Percentiles rank a stretch among this genome's conserved stretches.
Evolutionary conservation across 2,888 invertebrate genomes (phyloP).

Genomic region (Glyphotaelius pellucidus): DNA sequence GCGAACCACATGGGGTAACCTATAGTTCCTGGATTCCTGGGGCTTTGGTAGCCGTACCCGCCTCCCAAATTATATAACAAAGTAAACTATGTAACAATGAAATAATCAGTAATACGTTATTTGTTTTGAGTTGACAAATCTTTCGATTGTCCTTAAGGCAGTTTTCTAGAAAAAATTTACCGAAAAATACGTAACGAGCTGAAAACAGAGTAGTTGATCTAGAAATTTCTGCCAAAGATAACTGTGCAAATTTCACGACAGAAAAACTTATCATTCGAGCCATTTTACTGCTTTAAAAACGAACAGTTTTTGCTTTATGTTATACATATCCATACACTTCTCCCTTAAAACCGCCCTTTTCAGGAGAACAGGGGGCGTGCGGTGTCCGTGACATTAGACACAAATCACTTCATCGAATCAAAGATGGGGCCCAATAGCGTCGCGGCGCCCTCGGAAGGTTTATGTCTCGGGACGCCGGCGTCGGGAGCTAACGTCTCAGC

Average conservation of each 20-base stretch:
- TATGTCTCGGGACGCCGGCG: neutral
- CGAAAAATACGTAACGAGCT: too few relatives aligned
- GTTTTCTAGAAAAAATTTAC: too few relatives aligned
- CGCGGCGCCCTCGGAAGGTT: neutral
- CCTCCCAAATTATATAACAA: too few relatives aligned
- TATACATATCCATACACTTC: neutral
- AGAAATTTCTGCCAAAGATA: neutral
- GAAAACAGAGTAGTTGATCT: neutral
- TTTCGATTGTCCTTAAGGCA: too few relatives aligned
- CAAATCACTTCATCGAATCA: neutral
- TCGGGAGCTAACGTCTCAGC: neutral
- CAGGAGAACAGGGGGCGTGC: neutral
- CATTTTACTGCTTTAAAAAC: neutral
- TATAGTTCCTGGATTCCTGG: too few relatives aligned
- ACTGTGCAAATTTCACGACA: neutral
- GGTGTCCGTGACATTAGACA: conserved; percentile 2
- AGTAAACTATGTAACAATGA: too few relatives aligned
- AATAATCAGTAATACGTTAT: too few relatives aligned
- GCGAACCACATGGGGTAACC: too few relatives aligned
- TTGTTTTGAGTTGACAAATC: too few relatives aligned
- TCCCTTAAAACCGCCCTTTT: neutral
- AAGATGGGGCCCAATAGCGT: neutral
- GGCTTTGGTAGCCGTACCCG: too few relatives aligned
- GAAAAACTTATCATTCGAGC: neutral
- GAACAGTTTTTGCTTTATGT: neutral